Percentiles rank a stretch among this genome's conserved stretches.
These are phyloP conservation scores for Allolobophora icterica DNA, from an alignment of 2,888 invertebrate species.

Conservation along the genomic window DNA sequence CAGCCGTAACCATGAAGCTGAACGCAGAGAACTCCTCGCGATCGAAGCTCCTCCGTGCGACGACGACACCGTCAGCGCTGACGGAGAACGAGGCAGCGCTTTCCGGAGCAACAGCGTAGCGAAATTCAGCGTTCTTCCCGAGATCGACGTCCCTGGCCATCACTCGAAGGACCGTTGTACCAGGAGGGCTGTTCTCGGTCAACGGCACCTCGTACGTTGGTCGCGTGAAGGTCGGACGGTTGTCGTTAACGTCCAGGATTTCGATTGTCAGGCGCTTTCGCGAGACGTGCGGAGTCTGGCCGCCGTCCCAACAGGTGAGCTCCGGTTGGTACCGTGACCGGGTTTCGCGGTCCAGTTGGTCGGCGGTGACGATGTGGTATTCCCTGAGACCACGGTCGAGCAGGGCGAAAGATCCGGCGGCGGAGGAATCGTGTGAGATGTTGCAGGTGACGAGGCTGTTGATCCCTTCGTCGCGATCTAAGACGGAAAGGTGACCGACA, in stretches of 20 bases:
- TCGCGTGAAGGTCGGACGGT: conserved; percentile 54
- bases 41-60: conserved; percentile 26
- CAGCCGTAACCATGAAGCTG: conserved; percentile 32
- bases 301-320: conserved; percentile 57
- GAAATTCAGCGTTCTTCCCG: neutral
- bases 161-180: conserved; percentile 25
- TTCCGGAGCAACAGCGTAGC: neutral
- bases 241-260: conserved; percentile 60
- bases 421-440: neutral
- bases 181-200: conserved; percentile 53
- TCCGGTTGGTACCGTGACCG: conserved; percentile 52
- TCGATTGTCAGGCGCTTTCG: conserved; percentile 52
- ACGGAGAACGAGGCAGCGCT: neutral
- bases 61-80: neutral
- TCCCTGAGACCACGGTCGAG: conserved; percentile 24
- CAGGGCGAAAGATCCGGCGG: neutral
- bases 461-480: conserved; percentile 23
- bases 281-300: conserved; percentile 53
- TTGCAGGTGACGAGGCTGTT: conserved; percentile 32
- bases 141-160: neutral
- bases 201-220: conserved; percentile 51
- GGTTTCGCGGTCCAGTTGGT: conserved; percentile 56
- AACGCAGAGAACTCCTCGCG: conserved; percentile 26
- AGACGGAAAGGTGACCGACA: conserved; percentile 29
- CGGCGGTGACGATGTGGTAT: conserved; percentile 34